Base-by-base conservation (phyloP, 2,888 invertebrate genomes). In the Aphodius granarius region DNA sequence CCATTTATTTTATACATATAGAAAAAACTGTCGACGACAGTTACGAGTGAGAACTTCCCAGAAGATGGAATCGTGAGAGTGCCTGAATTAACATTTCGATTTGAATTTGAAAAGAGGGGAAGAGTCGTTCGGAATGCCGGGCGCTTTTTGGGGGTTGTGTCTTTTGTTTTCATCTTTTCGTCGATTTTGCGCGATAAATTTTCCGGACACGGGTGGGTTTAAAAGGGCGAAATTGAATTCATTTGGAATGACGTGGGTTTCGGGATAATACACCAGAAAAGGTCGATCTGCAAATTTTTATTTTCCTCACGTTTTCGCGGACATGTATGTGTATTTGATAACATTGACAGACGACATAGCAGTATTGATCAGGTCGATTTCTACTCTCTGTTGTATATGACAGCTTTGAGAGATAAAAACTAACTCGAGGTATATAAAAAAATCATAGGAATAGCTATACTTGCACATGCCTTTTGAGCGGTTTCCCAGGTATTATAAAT, bases 81-180 rank as follows among this genome's bases (percentile, higher is more conserved):
- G 68, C n/a, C 16, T 17, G 16, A 65, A 65, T 65, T 65, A 65
- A 65, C 65, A 65, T 65, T 65, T 65, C 65, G n/a, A n/a, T n/a
- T n/a, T n/a, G n/a, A n/a, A 13, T 43, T 43, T 43, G 43, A 6
- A 13, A 43, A 43, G 43, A 13, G 43, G 6, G 43, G 43, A 43
- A 66, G 43, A 43, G 2, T 43, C 43, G 43, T 3, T 13, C 43
- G 2, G 43, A 43, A 43, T 43, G 13, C 2, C 3, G 43, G 1
- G 43, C 2, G 43, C 0, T 1, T 43, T 1, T 43, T 43, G 2
- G 43, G 43, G 43, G 19, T 20, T n/a, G n/a, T 13, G 18, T 3
- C 16, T 66, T 19, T 19, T 19, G 66, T 66, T 66, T 66, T 20
- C 18, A 66, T 19, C 19, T 66, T 66, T 66, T 66, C 66, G 3